phyloP scores from a whole-genome alignment of 2,888 invertebrate genomes.

The Eueremaeus valkanovi region DNA sequence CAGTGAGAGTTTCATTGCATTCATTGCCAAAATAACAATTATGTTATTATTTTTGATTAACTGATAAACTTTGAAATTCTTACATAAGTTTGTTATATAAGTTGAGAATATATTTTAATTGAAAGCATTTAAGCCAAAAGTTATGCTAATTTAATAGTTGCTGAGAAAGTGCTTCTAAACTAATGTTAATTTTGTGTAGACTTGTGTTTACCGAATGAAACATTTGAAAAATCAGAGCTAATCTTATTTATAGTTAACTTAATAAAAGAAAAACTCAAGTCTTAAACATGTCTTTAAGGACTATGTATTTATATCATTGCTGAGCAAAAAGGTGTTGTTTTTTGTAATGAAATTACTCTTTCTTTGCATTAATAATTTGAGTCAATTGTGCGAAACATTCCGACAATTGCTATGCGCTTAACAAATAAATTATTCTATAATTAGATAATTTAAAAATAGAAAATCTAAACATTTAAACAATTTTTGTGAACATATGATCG shows the following conservation, averaged over 20 bases:
- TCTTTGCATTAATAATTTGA: background rate
- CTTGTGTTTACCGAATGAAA: conserved; percentile 7
- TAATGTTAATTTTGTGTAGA: background rate
- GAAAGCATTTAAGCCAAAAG: background rate
- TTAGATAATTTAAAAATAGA: background rate
- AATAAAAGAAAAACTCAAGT: background rate
- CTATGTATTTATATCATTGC: background rate
- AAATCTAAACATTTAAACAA: background rate
- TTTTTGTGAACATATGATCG: background rate
- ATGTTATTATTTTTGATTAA: no score
- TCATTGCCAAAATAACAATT: no score
- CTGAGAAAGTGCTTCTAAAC: background rate
- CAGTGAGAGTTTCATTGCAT: no score
- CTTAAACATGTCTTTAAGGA: conserved; percentile 25
- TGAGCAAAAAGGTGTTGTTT: conserved; percentile 7
- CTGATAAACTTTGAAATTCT: no score
- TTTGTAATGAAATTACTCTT: background rate
- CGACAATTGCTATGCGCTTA: background rate
- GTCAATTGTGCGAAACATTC: background rate
- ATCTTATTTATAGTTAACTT: conserved; percentile 22
- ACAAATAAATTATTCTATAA: background rate
- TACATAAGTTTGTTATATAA: no score
- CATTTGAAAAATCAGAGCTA: conserved; percentile 17
- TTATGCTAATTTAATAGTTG: background rate
- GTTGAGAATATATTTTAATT: no score